Evolutionary conservation across 2,113 vertebrate species (phyloP).

Genomic region (Salvelinus namaycush): DNA sequence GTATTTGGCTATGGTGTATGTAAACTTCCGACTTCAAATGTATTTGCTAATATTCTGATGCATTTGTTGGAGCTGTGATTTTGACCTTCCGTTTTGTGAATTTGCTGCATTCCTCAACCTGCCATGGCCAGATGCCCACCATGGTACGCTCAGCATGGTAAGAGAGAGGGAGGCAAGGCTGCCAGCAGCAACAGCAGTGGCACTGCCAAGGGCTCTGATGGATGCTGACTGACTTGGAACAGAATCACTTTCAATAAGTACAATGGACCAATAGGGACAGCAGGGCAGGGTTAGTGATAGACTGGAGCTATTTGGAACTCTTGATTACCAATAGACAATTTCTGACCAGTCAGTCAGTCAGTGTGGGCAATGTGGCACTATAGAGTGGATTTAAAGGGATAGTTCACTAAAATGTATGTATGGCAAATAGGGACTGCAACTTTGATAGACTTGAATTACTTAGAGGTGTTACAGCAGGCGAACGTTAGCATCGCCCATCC

Average conservation of each 20-base stretch:
- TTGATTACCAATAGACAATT: no score
- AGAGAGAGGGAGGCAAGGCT: slow-evolving; percentile 16
- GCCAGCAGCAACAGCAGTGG: slow-evolving; percentile 48
- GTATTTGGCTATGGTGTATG: no score
- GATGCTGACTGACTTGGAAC: slow-evolving; percentile 62
- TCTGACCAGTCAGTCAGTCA: no score
- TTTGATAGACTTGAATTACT: no score
- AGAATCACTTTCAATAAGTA: slow-evolving; percentile 70
- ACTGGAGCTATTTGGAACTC: background rate
- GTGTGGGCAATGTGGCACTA: no score
- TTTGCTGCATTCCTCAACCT: slow-evolving; percentile 40
- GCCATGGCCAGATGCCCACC: slow-evolving; percentile 47
- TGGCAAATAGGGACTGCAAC: no score
- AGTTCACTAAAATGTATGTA: no score
- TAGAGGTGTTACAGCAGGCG: background rate
- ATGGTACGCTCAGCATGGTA: background rate
- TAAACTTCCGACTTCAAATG: no score
- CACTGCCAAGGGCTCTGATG: slow-evolving; percentile 66
- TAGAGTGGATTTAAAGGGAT: no score
- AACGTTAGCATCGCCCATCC: background rate
- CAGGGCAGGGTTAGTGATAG: slow-evolving; percentile 13
- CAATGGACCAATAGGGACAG: slow-evolving; percentile 53
- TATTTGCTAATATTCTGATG: background rate
- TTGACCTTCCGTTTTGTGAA: slow-evolving; percentile 41
- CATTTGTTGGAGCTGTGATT: background rate